Base-by-base conservation (phyloP, 2,797 vertebrate species). In the Poecilia wingei region DNA sequence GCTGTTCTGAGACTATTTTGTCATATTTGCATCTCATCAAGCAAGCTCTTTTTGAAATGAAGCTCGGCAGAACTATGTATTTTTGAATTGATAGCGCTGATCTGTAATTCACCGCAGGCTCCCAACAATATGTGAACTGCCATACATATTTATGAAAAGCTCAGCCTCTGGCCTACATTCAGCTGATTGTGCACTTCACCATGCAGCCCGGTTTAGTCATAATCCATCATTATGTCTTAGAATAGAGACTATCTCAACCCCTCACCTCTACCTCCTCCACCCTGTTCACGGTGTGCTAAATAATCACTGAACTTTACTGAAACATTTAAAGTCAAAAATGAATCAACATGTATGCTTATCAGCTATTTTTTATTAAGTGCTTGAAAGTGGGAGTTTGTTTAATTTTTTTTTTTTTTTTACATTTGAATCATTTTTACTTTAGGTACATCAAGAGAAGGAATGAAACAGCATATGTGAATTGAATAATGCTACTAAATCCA, bases 61-160 rank as follows among this genome's bases (percentile, higher is more conserved):
- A 89, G 85, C 88, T 88, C 85, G 79, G 89, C 82, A 88, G 75
- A 88, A 91, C 91, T 86, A 89, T 88, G 82, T 81, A 90, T 87
- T 93, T 91, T 86, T 87, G 86, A 89, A 92, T 88, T 92, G 90
- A 92, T 94, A 91, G 89, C 87, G 86, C 89, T 87, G 93, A 90
- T 92, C 87, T 91, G 90, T 91, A 92, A 91, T 94, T 95, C 91
- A 93, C 83, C 81, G 86, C 84, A 61, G 83, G 85, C 84, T 87
- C 83, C 91, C 90, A 90, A 93, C 83, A 89, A 90, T 93, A 91
- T 91, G 87, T 90, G 89, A 91, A 90, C 88, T 89, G 85, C 82
- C 90, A 94, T 95, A 90, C 93, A 95, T 95, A 94, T 95, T 95
- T 94, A 95, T 95, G 93, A 88, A 93, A 90, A 88, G 79, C 86